Conservation (phyloP, 1,140 invertebrate species). For the Pachypsylla venusta region DNA sequence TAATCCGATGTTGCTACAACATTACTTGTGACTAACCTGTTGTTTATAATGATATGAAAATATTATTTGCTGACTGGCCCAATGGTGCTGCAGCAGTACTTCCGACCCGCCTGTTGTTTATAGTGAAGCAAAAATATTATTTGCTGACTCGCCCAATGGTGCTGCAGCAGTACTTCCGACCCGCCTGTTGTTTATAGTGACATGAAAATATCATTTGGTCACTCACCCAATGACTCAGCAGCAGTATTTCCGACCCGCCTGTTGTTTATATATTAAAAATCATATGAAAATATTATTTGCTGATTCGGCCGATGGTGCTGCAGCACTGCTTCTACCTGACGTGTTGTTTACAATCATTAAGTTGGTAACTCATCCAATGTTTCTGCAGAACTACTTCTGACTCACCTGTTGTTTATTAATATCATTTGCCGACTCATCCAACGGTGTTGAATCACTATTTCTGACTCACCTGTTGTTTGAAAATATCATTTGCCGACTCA, state of each 20-base stretch:
- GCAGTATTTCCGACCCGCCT: not conserved
- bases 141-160: too few species aligned
- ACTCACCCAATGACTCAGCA: too few species aligned
- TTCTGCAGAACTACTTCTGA: not conserved
- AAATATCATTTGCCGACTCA: slow-evolving; percentile 13
- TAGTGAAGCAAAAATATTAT: too few species aligned
- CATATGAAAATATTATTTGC: not conserved
- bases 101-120: too few species aligned
- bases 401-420: not conserved
- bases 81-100: too few species aligned
- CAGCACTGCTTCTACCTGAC: slow-evolving; percentile 28
- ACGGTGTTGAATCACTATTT: slow-evolving; percentile 22
- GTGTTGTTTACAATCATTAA: slow-evolving; percentile 20
- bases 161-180: too few species aligned
- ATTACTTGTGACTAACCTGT: too few species aligned
- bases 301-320: not conserved
- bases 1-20: slow-evolving; percentile 9
- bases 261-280: too few species aligned
- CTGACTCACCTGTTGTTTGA: slow-evolving; percentile 26
- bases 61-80: too few species aligned
- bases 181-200: not conserved
- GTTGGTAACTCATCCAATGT: slow-evolving; percentile 10
- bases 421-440: not conserved
- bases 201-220: too few species aligned
- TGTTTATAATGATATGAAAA: too few species aligned